phyloP scores from a whole-genome alignment of 2,888 invertebrate genomes.

The Drosophila putrida region DNA sequence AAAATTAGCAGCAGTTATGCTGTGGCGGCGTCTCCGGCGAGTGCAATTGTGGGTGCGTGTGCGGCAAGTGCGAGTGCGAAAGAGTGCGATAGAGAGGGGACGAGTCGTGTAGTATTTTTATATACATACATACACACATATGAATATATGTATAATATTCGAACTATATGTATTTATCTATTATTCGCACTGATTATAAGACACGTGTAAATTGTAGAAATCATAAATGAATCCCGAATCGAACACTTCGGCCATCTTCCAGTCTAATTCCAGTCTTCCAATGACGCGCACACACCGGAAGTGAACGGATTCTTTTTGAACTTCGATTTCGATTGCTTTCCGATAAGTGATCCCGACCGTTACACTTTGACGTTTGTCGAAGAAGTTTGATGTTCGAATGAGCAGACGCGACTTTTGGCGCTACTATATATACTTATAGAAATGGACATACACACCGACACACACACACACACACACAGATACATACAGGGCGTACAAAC shows the following conservation, averaged over 20 bases:
- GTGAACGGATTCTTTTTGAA: slow-evolving; percentile 24
- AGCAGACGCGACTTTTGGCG: slow-evolving; percentile 71
- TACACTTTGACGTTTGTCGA: slow-evolving; percentile 36
- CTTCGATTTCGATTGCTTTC: slow-evolving; percentile 21
- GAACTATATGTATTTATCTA: slow-evolving; percentile 3
- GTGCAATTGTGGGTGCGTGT: slow-evolving; percentile 65
- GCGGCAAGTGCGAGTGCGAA: slow-evolving; percentile 38
- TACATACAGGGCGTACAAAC: slow-evolving; percentile 13
- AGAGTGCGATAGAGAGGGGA: slow-evolving; percentile 27
- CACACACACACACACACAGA: background rate
- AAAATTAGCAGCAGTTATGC: slow-evolving; percentile 61
- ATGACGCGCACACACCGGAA: slow-evolving; percentile 64
- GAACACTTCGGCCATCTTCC: slow-evolving; percentile 7
- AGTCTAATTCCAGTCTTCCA: background rate
- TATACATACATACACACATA: no score
- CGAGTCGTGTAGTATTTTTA: slow-evolving; percentile 21
- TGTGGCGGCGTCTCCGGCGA: slow-evolving; percentile 56
- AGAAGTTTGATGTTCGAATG: slow-evolving; percentile 68
- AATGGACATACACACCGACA: slow-evolving; percentile 38
- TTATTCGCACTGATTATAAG: slow-evolving; percentile 33
- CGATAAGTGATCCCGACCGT: slow-evolving; percentile 33
- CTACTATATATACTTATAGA: slow-evolving; percentile 72
- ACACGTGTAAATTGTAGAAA: slow-evolving; percentile 49
- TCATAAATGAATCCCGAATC: slow-evolving; percentile 11
- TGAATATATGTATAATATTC: slow-evolving; percentile 8